phyloP scores from a whole-genome alignment of 2,113 vertebrate genomes.

The Lynx canadensis region DNA sequence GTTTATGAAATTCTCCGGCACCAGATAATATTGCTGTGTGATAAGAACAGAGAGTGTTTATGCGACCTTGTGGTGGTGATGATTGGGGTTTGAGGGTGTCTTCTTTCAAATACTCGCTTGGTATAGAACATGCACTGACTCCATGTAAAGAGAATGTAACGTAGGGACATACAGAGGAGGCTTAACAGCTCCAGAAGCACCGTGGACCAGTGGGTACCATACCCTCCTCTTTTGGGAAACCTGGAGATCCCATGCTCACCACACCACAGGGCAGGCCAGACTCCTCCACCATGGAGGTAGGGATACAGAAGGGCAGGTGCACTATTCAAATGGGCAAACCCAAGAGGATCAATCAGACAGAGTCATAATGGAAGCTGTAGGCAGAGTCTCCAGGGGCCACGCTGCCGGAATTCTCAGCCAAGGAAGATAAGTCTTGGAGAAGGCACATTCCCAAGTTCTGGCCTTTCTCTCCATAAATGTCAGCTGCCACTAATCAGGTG shows the following conservation, averaged over 20 bases:
- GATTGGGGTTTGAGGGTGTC: background rate
- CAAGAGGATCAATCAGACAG: background rate
- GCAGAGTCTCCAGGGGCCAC: background rate
- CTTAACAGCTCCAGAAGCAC: background rate
- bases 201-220: too few relatives aligned
- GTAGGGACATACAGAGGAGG: background rate
- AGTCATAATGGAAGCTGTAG: background rate
- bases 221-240: background rate
- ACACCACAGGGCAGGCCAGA: background rate
- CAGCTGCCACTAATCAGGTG: background rate
- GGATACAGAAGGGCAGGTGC: background rate
- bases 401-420: background rate
- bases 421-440: background rate
- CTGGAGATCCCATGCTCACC: background rate
- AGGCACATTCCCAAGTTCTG: background rate
- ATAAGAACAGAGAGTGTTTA: constrained; percentile 48
- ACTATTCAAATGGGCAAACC: background rate
- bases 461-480: background rate
- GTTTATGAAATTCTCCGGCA: constrained; percentile 66
- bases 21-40: background rate
- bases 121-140: background rate
- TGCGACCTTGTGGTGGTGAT: background rate
- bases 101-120: background rate
- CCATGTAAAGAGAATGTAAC: background rate
- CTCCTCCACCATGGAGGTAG: background rate